Evolutionary conservation across 2,797 vertebrate species (phyloP).

Genomic region (Microctenopoma steveboyesi): DNA sequence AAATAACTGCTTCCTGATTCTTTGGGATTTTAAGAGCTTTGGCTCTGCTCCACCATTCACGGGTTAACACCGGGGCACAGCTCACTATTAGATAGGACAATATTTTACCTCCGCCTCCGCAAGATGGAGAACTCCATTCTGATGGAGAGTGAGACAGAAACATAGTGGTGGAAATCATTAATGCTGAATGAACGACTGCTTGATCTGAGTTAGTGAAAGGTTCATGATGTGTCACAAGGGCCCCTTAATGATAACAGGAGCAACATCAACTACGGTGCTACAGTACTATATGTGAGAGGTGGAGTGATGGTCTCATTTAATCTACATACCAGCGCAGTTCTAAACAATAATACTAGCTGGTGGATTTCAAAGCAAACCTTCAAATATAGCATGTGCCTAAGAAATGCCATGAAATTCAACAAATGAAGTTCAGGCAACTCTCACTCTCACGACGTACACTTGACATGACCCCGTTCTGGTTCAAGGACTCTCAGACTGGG

Average conservation of each 20-base stretch:
- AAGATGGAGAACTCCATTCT: conserved; percentile 40
- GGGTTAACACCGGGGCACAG: conserved; percentile 59
- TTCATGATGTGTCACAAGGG: conserved; percentile 8
- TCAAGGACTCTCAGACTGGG: conserved; percentile 74
- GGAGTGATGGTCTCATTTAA: conserved; percentile 17
- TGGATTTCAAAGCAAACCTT: conserved; percentile 25
- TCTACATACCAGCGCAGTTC: neutral
- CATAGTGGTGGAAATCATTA: conserved; percentile 16
- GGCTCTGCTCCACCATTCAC: conserved; percentile 61
- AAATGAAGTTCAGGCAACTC: conserved; percentile 15
- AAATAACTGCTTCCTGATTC: conserved; percentile 53
- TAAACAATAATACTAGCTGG: conserved; percentile 5
- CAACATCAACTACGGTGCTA: neutral
- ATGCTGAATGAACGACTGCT: neutral
- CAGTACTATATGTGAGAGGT: neutral
- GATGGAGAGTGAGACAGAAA: conserved; percentile 26
- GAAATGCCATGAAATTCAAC: conserved; percentile 24
- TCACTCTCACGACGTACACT: conserved; percentile 26
- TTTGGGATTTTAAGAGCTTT: conserved; percentile 63
- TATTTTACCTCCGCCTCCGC: conserved; percentile 29
- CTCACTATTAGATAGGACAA: conserved; percentile 62
- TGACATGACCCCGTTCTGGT: conserved; percentile 62
- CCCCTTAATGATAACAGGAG: neutral
- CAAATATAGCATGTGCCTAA: conserved; percentile 9
- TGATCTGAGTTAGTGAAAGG: neutral